A percentile compares a stretch with the other conserved stretches of the same genome.
Conservation (phyloP, 2,797 vertebrate species). For the Euphonia xanthogaster region DNA sequence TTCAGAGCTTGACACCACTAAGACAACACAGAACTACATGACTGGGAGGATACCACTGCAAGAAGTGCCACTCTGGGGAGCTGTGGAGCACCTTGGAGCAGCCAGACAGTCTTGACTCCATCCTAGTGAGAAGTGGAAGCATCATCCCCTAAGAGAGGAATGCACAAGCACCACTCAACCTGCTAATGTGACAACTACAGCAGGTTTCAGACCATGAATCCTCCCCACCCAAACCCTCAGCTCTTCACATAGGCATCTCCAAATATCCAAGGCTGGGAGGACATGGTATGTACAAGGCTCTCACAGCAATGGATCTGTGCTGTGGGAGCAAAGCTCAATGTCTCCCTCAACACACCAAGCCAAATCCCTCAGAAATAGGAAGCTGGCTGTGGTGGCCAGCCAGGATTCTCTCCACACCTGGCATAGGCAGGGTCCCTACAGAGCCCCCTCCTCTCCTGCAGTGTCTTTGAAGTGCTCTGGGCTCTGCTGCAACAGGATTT, state of each 20-base stretch:
- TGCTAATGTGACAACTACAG: neutral
- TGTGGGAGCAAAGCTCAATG: neutral
- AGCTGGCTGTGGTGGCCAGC: fast-evolving
- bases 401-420: neutral
- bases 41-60: neutral
- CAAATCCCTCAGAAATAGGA: neutral
- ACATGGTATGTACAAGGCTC: fast-evolving
- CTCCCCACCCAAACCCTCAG: neutral
- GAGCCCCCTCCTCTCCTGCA: neutral
- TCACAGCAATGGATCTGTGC: fast-evolving
- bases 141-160: neutral
- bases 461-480: neutral
- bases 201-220: neutral
- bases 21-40: neutral
- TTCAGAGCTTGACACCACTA: conserved; percentile 35
- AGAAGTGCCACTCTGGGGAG: neutral
- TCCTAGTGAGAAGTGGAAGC: neutral
- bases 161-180: neutral
- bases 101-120: neutral
- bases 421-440: neutral
- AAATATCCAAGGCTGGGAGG: neutral
- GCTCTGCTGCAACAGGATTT: neutral
- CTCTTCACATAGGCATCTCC: neutral
- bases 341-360: neutral
- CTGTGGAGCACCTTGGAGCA: neutral